Evolutionary conservation across 2,888 invertebrate species (phyloP), one percentile per base, ranked within the genome.

Genomic region (Dexiosoma caninum): DNA sequence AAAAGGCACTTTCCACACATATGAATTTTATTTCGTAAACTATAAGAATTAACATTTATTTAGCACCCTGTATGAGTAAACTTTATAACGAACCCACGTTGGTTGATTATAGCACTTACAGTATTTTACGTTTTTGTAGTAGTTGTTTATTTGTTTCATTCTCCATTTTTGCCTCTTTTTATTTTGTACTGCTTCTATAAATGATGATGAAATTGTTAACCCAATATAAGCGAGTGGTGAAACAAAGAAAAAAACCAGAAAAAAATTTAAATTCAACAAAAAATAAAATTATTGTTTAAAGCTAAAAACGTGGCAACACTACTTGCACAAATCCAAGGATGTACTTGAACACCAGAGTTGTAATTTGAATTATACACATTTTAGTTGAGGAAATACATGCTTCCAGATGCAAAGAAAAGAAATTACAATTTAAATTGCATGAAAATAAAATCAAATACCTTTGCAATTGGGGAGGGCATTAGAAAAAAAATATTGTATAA

Each of bases 31-130:
- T n/a, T 23, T 27, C 5, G n/a, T n/a, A 23, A 27, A 9, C 3
- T 12, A 10, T 49, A 6, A 0, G 10, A 51, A 10, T 14, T 23
- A 59, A n/a, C 8, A 60, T 53, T 40, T 0, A 10, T 0, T 32
- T 3, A 59, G 12, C 77, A 78, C 77, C 77, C 77, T 57, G 70
- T 78, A 57, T 64, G 42, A 64, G 42, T 46, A 16, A 71, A 66
- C 64, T 78, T 70, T 59, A 64, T 71, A 78, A 78, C 70, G 57
- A 78, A 78, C 57, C 57, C 57, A 71, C 53, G 74, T 70, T 75
- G 78, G 81, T 78, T 82, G 78, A 67, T 78, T 78, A 70, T 75
- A 74, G 81, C 70, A 74, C 72, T 75, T 78, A 67, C 60, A 70
- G 60, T 75, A 74, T 70, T 64, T 71, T 74, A 53, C 53, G 57